Evolutionary conservation across 2,797 vertebrate species (phyloP).

Genomic region (Sebastes miniatus): DNA sequence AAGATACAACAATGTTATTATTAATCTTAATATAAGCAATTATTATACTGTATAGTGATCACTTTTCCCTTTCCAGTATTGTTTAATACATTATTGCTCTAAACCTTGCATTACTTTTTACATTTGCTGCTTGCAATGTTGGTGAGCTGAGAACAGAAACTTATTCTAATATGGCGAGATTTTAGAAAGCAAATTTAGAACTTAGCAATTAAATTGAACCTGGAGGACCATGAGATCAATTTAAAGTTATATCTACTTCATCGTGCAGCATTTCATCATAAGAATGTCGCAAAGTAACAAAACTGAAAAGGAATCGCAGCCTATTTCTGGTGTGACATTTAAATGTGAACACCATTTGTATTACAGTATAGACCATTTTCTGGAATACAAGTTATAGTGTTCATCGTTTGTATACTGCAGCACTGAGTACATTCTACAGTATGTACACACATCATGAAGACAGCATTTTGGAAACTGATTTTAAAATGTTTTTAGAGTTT

Average conservation of each 20-base stretch:
- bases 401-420: background rate
- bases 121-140: background rate
- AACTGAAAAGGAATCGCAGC: accelerated
- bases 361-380: too few relatives aligned
- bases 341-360: too few relatives aligned
- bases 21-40: background rate
- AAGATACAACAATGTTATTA: background rate
- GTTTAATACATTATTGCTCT: background rate
- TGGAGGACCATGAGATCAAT: background rate
- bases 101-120: background rate
- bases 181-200: background rate
- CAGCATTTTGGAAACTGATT: too few relatives aligned
- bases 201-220: background rate
- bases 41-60: background rate
- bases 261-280: background rate
- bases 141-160: background rate
- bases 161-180: background rate
- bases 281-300: background rate
- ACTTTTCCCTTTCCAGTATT: background rate
- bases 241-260: background rate
- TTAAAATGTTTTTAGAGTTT: too few relatives aligned
- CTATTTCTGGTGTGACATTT: background rate
- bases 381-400: too few relatives aligned
- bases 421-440: too few relatives aligned
- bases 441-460: too few relatives aligned